Evolutionary conservation across 2,113 vertebrate genomes (phyloP).

Genomic region (Petroica traversi): DNA sequence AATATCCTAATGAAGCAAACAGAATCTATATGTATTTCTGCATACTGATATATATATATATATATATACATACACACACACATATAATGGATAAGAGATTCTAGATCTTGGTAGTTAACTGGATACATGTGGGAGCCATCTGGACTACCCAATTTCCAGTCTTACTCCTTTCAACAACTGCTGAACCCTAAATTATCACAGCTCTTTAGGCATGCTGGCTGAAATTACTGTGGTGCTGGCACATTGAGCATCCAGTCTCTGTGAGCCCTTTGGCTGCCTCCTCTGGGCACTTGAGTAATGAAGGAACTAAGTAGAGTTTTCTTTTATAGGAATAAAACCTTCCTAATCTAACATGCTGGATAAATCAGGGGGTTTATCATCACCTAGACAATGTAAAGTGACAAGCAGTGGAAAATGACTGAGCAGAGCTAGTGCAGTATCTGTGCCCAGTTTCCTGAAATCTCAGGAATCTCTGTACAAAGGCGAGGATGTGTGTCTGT

Average conservation of each 20-base stretch:
- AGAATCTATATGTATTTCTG: neutral
- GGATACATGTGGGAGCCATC: neutral
- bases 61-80: neutral
- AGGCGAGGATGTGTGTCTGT: neutral
- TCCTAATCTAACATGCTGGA: neutral
- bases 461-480: neutral
- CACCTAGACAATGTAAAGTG: neutral
- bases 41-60: neutral
- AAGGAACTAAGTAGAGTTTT: neutral
- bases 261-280: neutral
- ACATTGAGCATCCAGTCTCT: neutral
- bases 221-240: neutral
- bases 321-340: neutral
- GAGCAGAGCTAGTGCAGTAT: neutral
- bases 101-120: neutral
- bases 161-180: neutral
- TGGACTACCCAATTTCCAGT: constrained; percentile 1
- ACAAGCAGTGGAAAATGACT: neutral
- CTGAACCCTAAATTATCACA: neutral
- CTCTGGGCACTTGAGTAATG: neutral
- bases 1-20: neutral
- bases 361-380: neutral
- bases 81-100: neutral
- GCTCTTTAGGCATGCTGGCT: neutral
- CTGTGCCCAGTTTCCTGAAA: neutral